Conservation (phyloP, 2,888 invertebrate species). For the Entomobrya proxima region DNA sequence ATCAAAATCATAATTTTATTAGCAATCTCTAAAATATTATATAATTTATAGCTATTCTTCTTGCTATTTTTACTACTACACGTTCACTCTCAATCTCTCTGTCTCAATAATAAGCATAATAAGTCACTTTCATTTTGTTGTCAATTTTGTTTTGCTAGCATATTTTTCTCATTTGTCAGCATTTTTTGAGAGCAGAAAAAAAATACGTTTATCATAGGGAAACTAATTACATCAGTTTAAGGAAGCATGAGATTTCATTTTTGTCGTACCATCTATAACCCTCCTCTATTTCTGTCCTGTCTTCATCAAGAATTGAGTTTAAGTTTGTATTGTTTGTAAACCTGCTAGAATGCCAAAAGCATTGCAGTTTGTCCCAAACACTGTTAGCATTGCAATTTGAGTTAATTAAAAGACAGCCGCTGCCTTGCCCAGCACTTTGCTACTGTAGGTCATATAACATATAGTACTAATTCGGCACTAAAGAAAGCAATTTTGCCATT, state of each 20-base stretch:
- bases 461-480: neutral
- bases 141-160: conserved; percentile 20
- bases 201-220: neutral
- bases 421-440: conserved; percentile 12
- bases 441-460: neutral
- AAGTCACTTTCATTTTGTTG: conserved; percentile 48
- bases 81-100: neutral
- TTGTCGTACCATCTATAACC: neutral
- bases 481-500: neutral
- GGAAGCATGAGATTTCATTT: neutral
- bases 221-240: neutral
- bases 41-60: neutral
- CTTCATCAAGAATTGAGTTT: neutral
- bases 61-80: conserved; percentile 3
- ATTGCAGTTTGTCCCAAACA: neutral
- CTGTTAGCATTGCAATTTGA: neutral
- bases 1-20: conserved; percentile 53
- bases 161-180: neutral
- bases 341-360: conserved; percentile 11
- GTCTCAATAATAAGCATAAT: conserved; percentile 18
- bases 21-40: conserved; percentile 23
- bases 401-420: neutral
- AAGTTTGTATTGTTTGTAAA: neutral
- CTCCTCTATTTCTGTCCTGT: neutral
- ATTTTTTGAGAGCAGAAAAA: conserved; percentile 7